Evolutionary conservation across 2,797 vertebrate genomes (phyloP).

Genomic region (Clarias laeviceps): DNA sequence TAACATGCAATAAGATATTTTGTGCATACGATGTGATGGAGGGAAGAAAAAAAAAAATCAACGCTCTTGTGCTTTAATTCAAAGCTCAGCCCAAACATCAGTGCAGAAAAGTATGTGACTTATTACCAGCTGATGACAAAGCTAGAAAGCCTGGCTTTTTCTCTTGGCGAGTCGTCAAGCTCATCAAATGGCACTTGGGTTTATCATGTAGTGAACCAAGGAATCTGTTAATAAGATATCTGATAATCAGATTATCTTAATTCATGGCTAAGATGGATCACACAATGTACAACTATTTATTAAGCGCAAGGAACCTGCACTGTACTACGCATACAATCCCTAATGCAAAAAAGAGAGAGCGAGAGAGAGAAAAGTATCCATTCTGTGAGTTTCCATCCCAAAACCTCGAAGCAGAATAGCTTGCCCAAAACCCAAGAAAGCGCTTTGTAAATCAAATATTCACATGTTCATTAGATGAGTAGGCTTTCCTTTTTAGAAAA

Average conservation of each 20-base stretch:
- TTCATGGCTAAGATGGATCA: background rate
- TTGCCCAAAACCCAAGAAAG: background rate
- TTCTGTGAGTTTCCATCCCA: background rate
- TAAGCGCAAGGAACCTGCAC: background rate
- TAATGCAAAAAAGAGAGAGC: background rate
- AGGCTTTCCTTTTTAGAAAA: constrained; percentile 8
- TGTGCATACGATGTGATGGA: background rate
- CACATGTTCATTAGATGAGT: constrained; percentile 31
- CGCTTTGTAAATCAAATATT: constrained; percentile 30
- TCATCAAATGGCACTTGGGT: background rate
- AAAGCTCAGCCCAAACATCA: background rate
- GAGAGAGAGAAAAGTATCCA: background rate
- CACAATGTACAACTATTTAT: background rate
- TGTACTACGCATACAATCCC: background rate
- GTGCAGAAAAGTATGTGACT: background rate
- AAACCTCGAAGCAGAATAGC: background rate
- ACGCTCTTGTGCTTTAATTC: background rate
- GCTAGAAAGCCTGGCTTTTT: background rate
- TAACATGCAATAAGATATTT: background rate
- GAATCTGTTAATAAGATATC: background rate
- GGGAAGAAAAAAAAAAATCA: background rate
- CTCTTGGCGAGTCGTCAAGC: background rate
- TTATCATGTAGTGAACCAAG: background rate
- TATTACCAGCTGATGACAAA: constrained; percentile 3
- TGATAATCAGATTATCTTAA: constrained; percentile 5